phyloP scores from a whole-genome alignment of 2,888 invertebrate species.

The Argynnis bischoffii region DNA sequence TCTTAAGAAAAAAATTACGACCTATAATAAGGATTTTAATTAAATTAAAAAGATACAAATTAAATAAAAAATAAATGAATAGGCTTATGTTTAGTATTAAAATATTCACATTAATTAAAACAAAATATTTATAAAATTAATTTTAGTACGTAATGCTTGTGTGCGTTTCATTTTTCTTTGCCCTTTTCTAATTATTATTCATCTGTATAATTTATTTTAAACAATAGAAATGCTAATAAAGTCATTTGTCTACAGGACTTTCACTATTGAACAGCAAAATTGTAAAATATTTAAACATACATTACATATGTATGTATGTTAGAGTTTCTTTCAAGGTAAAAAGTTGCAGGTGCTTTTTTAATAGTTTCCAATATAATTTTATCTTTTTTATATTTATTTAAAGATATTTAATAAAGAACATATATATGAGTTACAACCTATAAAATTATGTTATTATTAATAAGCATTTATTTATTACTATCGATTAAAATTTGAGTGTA shows the following conservation, averaged over 20 bases:
- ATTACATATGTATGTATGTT: background rate
- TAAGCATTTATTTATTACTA: too few relatives aligned
- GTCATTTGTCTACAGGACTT: conserved; percentile 6
- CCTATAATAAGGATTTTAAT: too few relatives aligned
- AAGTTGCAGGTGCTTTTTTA: conserved; percentile 10
- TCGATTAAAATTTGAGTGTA: too few relatives aligned
- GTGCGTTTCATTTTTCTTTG: too few relatives aligned
- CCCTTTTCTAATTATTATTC: too few relatives aligned
- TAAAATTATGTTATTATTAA: too few relatives aligned
- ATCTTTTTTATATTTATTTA: conserved; percentile 20
- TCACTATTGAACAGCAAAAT: conserved; percentile 6
- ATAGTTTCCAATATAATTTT: conserved; percentile 20
- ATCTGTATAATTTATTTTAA: background rate
- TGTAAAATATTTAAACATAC: conserved; percentile 4
- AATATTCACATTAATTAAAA: background rate
- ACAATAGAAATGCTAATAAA: background rate
- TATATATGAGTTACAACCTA: too few relatives aligned
- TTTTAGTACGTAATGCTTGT: too few relatives aligned
- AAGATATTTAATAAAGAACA: background rate
- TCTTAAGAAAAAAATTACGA: background rate
- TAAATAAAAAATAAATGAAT: background rate
- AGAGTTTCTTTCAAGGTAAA: conserved; percentile 7
- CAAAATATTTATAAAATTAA: background rate
- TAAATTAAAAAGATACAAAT: background rate
- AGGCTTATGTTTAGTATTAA: background rate